These are phyloP conservation scores for Drosophila bipectinata DNA, from an alignment of 1,140 invertebrate species.

Conservation along the genomic window DNA sequence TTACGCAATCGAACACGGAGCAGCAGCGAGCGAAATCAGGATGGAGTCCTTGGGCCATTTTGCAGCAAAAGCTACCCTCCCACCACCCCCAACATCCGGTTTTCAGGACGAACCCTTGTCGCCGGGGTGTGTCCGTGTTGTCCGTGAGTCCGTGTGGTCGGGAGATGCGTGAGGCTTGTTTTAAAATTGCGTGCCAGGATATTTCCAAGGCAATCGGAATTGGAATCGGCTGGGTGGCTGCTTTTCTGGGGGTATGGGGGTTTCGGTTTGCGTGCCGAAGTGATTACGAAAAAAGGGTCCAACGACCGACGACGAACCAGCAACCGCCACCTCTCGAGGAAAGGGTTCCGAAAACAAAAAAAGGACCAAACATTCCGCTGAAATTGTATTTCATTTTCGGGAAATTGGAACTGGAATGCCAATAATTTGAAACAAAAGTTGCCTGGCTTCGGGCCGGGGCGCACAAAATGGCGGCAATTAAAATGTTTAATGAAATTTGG, in stretches of 20 bases:
- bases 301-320: too few species aligned
- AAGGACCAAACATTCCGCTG: slow-evolving; percentile 34
- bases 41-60: slow-evolving; percentile 65
- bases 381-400: slow-evolving; percentile 73
- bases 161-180: slow-evolving; percentile 71
- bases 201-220: slow-evolving; percentile 23
- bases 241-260: slow-evolving; percentile 9
- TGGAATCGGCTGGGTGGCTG: slow-evolving; percentile 17
- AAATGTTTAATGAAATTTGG: slow-evolving; percentile 81
- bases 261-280: slow-evolving; percentile 62
- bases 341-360: slow-evolving; percentile 29
- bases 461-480: slow-evolving; percentile 75
- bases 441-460: neutral
- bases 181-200: slow-evolving; percentile 70
- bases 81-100: neutral
- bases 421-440: slow-evolving; percentile 68
- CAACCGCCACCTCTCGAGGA: slow-evolving; percentile 3
- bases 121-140: slow-evolving; percentile 26
- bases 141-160: slow-evolving; percentile 35
- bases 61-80: slow-evolving; percentile 24
- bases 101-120: slow-evolving; percentile 19
- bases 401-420: slow-evolving; percentile 73
- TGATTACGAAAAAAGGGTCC: slow-evolving; percentile 48
- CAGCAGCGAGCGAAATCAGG: slow-evolving; percentile 64
- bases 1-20: slow-evolving; percentile 73